Evolutionary conservation across 2,797 vertebrate genomes (phyloP), one percentile per base, ranked within the genome.

Genomic region (Echeneis naucrates): DNA sequence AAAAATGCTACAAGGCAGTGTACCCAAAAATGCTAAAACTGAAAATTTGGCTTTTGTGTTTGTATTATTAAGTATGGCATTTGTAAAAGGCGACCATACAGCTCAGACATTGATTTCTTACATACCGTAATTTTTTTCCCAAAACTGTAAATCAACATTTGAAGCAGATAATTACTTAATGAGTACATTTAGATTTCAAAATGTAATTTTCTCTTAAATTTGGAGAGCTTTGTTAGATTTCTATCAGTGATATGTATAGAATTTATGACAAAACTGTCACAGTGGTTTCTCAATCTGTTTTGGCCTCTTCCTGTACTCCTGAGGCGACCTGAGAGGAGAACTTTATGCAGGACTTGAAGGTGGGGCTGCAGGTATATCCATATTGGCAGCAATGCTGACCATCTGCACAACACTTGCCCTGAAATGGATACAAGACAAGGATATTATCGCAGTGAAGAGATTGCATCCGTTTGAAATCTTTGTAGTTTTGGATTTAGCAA

Each of bases 371-470:
- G 2, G 0, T 78, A 8, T 73, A 86, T 27, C 93, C 89, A 64
- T 83, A 84, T 40, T 82, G 0, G 72, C 93, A 94, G 88, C 94
- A 94, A 82, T 94, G 92, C 9, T 0, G 0, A 1, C 89, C 90
- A 62, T 94, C 94, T 1, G 17, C 0, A 68, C 93, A 94, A 48
- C 92, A 94, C 16, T 30, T 2, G 4, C 85, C 93, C 93, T 94
- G 82, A 82, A 87, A 90, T 42, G 26, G 56, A 42, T 35, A 72
- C 4, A 74, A 61, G 13, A 14, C 17, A 5, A 8, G 23, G 19
- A 44, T 57, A 9, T 48, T 12, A 2, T n/a, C n/a, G n/a, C n/a
- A n/a, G n/a, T 64, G 32, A 17, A 42, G 19, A 19, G 13, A 19
- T 19, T 17, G 19, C 40, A 19, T 21, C n/a, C n/a, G n/a, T n/a